Conservation (phyloP, 2,113 vertebrate species). For the Onychostruthus taczanowskii region DNA sequence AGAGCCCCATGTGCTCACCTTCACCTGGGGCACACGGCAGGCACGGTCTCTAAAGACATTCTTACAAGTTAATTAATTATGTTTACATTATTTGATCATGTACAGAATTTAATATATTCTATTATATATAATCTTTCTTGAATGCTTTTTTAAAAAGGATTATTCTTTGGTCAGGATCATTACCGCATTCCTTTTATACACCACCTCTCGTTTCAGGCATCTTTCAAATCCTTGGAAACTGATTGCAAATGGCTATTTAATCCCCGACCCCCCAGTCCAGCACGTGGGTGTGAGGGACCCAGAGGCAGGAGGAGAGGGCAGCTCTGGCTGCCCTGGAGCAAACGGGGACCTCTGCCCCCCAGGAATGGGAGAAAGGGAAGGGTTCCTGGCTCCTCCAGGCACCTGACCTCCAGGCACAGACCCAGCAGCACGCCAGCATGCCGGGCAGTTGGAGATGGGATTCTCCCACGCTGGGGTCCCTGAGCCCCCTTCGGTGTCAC, state of each 20-base stretch:
- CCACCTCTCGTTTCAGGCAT: constrained; percentile 31
- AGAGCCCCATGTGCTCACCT: not conserved
- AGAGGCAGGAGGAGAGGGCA: not conserved
- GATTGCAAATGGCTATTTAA: not conserved
- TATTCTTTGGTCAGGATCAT: constrained; percentile 52
- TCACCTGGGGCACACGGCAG: not conserved
- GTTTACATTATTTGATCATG: constrained; percentile 70
- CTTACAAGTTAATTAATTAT: constrained; percentile 63
- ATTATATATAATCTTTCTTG: constrained; percentile 61
- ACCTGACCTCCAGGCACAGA: not conserved
- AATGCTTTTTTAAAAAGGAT: constrained; percentile 56
- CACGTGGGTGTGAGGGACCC: not conserved
- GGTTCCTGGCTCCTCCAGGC: not conserved
- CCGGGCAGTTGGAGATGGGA: not conserved
- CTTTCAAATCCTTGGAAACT: not conserved
- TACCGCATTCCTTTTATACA: not conserved
- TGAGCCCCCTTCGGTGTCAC: not conserved
- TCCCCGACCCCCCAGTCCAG: not conserved
- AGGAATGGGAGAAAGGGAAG: not conserved
- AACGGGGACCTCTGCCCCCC: not conserved
- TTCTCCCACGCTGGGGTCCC: not conserved
- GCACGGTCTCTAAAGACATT: constrained; percentile 13
- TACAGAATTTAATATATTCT: constrained; percentile 71
- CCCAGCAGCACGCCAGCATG: not conserved
- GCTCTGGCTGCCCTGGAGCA: not conserved